Evolutionary conservation across 30 jellyfish, hydroid and myxozoan genomes (phyloP), one percentile per base, ranked within the genome.

Genomic region (Hydractinia echinata): DNA sequence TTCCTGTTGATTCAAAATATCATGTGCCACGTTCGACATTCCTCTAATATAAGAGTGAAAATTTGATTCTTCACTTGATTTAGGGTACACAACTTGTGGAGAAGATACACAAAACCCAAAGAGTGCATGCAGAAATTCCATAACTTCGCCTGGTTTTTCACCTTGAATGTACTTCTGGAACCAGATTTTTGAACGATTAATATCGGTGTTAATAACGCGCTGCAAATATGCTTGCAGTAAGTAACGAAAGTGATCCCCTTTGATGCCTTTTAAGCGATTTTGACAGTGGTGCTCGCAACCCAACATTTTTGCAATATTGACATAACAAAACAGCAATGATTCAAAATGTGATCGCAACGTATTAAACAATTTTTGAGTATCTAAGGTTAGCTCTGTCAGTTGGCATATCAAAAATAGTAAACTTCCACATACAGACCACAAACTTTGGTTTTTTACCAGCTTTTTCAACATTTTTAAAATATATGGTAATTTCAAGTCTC

Each of bases 231-330:
- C 52, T 7, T 82, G 89, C 52, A 71, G 51, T 14, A 82, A 53
- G 8, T 14, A 50, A 5, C 97, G 95, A 44, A 81, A 82, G 54
- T 81, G 70, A 62, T 87, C 89, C 14, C 94, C 97, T 87, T 85
- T 86, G 52, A 77, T 74, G 5, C 97, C 94, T 48, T 95, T 92
- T 54, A 84, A 54, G 10, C 95, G 85, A 54, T 87, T 80, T 30
- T 77, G 94, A 77, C 88, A 72, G 72, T 77, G 66, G 53, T 18
- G 71, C 73, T 78, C 86, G 64, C 97, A 89, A 55, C 97, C 97
- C 53, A 89, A 73, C 95, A 89, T 81, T 10, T 85, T 81, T 15
- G 80, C 77, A 73, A 84, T 66, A 21, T 85, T 88, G 15, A 89
- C 88, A 61, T 85, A 64, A 71, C 85, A 77, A 18, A 53, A 66